These are phyloP conservation scores for Clepsis dumicolana DNA, from an alignment of 2,888 invertebrate genomes.

Conservation along the genomic window DNA sequence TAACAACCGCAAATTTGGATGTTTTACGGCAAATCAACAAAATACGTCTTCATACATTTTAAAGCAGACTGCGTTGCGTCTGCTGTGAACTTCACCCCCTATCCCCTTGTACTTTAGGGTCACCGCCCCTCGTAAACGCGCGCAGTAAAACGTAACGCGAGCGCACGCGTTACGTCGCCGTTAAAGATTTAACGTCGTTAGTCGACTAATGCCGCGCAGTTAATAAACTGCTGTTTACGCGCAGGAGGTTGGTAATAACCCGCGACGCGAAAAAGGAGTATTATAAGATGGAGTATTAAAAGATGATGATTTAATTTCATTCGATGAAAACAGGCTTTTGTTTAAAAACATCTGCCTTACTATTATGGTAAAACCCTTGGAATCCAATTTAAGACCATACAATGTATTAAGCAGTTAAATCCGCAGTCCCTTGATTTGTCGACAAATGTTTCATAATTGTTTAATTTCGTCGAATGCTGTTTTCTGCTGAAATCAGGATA, in stretches of 20 bases:
- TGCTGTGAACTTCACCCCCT: constrained; percentile 8
- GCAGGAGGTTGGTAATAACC: too few species aligned
- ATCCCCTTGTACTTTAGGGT: constrained; percentile 29
- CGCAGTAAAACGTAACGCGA: constrained; percentile 35
- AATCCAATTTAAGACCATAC: too few species aligned
- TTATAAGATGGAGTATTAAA: too few species aligned
- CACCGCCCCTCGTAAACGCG: constrained; percentile 38
- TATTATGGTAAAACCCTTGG: too few species aligned
- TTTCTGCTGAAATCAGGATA: too few species aligned
- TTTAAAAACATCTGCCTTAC: too few species aligned
- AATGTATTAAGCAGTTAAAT: too few species aligned
- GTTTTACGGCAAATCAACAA: constrained; percentile 1
- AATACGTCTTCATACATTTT: constrained; percentile 3
- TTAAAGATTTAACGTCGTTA: constrained; percentile 43
- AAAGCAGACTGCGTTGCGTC: neutral
- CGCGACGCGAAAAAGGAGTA: neutral
- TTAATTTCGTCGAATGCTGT: too few species aligned
- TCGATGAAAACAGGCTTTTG: too few species aligned
- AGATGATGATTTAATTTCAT: too few species aligned
- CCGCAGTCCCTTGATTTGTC: too few species aligned
- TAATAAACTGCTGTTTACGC: constrained; percentile 28
- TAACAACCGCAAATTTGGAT: neutral
- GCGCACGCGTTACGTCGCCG: constrained; percentile 24
- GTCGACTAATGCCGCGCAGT: constrained; percentile 18
- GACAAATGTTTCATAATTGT: too few species aligned